Base-by-base conservation (phyloP, 2,888 invertebrate genomes). In the Anorthoa munda region DNA sequence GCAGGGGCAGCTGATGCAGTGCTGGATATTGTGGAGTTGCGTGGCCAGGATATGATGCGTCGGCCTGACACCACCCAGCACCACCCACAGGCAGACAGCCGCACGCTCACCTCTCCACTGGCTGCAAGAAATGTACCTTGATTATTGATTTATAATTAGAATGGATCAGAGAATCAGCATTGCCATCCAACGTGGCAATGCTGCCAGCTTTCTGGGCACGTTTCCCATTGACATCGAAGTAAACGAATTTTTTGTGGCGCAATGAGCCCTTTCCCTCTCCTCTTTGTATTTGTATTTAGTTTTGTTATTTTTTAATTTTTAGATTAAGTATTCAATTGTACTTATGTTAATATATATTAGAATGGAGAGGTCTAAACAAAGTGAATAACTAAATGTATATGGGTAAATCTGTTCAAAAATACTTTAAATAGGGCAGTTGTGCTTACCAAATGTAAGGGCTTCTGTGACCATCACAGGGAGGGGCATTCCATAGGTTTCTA, bases 401-500 rank as follows among this genome's bases (percentile, higher is more conserved):
- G 45, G 12, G 15, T 39, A 48, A 15, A 21, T 13, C 21, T 74
- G 15, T 56, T 18, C 12, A 53, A 39, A 23, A n/a, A n/a, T 31
- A 51, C 11, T 17, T 4, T n/a, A 23, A 53, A 23, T 48, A 51
- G 26, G 12, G 11, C 26, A 55, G 31, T 46, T 55, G 56, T 65
- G n/a, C 91, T 98, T 98, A 87, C 98, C 97, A 94, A 98, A 98
- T 60, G 98, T 98, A 39, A 99, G 94, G 0, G 98, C 98, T 95
- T 99, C 99, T 31, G 98, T 99, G 4, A 99, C 98, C 74, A 98
- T 97, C 2, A 99, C 99, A 48, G 99, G 99, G 60, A 99, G 92
- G 2, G 98, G 97, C 46, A 97, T 96, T 0, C 99, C 99, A 95
- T 97, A 99, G 70, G 97, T 97, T 92, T 99, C 98, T 0, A 98